phyloP scores from a whole-genome alignment of 2,888 invertebrate species.

The Patella depressa region DNA sequence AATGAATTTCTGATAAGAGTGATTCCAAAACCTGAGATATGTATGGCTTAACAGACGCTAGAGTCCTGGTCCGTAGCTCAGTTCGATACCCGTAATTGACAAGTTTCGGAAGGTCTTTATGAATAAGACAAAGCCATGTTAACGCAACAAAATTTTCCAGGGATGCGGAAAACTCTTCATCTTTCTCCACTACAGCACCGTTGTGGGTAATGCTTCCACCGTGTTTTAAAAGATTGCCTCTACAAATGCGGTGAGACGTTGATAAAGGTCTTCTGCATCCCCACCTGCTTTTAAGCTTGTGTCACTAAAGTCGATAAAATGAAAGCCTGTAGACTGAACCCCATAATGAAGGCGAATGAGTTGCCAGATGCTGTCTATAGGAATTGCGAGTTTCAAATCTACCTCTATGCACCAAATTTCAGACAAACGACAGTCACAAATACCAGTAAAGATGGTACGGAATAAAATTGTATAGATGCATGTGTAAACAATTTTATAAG shows the following conservation, averaged over 20 bases:
- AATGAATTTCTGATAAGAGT: neutral
- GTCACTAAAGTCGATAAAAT: neutral
- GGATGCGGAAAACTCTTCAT: neutral
- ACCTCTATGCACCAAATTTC: no score
- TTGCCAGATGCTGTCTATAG: constrained; percentile 10
- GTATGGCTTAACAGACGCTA: no score
- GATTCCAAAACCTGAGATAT: neutral
- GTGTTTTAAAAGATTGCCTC: constrained; percentile 16
- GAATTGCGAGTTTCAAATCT: neutral
- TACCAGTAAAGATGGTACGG: no score
- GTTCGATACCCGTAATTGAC: constrained; percentile 26
- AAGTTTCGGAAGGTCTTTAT: no score
- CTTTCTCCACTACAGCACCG: neutral
- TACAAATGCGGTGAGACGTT: constrained; percentile 35
- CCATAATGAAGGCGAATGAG: neutral
- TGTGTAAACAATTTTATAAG: no score
- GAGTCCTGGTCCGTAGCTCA: neutral
- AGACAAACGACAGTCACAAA: no score
- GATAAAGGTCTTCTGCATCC: constrained; percentile 40
- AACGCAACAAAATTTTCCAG: constrained; percentile 2
- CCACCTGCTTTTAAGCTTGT: constrained; percentile 23
- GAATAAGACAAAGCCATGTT: neutral
- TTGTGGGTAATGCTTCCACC: constrained; percentile 1
- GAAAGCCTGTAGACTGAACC: neutral
- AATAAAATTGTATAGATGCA: no score